Evolutionary conservation across 2,888 invertebrate species (phyloP).

Genomic region (Drosophila kanekoi): DNA sequence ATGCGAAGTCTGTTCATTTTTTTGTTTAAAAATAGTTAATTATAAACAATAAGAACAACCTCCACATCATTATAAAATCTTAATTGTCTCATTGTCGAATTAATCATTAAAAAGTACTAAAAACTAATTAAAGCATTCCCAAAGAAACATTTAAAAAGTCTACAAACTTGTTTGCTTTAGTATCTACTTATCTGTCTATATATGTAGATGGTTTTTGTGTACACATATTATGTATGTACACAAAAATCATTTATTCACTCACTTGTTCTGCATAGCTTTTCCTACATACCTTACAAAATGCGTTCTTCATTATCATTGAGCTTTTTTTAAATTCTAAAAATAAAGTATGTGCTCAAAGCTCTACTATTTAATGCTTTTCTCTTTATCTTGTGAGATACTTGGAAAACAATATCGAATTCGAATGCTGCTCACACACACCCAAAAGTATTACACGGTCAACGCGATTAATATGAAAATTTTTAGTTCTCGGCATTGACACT

Average conservation of each 20-base stretch:
- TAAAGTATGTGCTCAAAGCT: slow-evolving; percentile 71
- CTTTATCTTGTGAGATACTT: slow-evolving; percentile 37
- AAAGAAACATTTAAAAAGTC: slow-evolving; percentile 30
- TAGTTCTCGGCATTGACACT: slow-evolving; percentile 44
- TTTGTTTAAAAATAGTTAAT: no score
- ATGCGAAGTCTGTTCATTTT: no score
- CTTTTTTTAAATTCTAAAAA: slow-evolving; percentile 75
- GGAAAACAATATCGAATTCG: slow-evolving; percentile 56
- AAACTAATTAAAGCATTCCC: slow-evolving; percentile 19
- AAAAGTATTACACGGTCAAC: slow-evolving; percentile 81
- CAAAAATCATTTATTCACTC: slow-evolving; percentile 37
- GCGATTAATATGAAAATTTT: slow-evolving; percentile 60
- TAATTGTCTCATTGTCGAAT: neutral
- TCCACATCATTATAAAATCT: no score
- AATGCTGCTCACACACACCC: slow-evolving; percentile 67
- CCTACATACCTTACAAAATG: slow-evolving; percentile 47
- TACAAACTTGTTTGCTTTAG: slow-evolving; percentile 36
- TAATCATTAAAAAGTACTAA: slow-evolving; percentile 5
- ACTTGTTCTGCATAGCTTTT: slow-evolving; percentile 55
- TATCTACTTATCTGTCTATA: slow-evolving; percentile 26
- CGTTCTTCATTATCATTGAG: slow-evolving; percentile 73
- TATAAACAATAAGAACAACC: no score
- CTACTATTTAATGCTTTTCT: slow-evolving; percentile 49
- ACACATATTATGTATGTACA: slow-evolving; percentile 29
- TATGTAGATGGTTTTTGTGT: slow-evolving; percentile 23